Evolutionary conservation across 2,113 vertebrate species (phyloP).

Genomic region (Misgurnus anguillicaudatus): DNA sequence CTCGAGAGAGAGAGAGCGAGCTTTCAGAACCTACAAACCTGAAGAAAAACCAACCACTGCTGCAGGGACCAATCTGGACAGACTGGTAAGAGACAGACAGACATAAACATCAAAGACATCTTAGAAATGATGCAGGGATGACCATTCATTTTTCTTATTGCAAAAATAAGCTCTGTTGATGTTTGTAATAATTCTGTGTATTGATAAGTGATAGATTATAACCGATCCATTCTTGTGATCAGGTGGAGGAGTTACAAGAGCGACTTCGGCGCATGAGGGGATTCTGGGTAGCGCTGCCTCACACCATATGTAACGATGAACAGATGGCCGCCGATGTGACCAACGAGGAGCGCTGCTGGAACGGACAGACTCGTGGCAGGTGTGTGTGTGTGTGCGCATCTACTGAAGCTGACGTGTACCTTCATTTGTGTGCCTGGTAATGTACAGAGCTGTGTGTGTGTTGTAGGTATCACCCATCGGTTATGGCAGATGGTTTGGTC

Average conservation of each 20-base stretch:
- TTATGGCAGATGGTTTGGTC: conserved; percentile 75
- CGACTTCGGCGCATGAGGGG: conserved; percentile 79
- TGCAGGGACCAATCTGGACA: conserved; percentile 82
- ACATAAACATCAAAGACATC: too few species aligned
- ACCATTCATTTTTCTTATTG: too few species aligned
- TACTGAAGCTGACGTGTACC: too few species aligned
- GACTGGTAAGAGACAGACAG: conserved; percentile 73
- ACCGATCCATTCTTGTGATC: conserved; percentile 15
- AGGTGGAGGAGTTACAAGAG: conserved; percentile 85
- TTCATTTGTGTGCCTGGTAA: conserved; percentile 3
- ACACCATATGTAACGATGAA: conserved; percentile 82
- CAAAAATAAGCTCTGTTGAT: too few species aligned
- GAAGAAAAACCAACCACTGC: conserved; percentile 84
- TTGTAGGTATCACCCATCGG: conserved; percentile 80
- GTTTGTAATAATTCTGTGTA: too few species aligned
- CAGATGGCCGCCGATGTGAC: conserved; percentile 80
- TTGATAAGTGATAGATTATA: not conserved
- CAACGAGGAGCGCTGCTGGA: conserved; percentile 87
- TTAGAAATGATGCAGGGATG: too few species aligned
- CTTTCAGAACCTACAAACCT: conserved; percentile 73
- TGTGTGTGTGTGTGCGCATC: conserved; percentile 61
- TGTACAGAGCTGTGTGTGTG: conserved; percentile 2
- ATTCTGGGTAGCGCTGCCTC: conserved; percentile 86
- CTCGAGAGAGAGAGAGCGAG: conserved; percentile 70
- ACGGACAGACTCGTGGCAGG: conserved; percentile 75